Evolutionary conservation across 2,888 invertebrate genomes (phyloP), one percentile per base, ranked within the genome.

Genomic region (Seira musarum): DNA sequence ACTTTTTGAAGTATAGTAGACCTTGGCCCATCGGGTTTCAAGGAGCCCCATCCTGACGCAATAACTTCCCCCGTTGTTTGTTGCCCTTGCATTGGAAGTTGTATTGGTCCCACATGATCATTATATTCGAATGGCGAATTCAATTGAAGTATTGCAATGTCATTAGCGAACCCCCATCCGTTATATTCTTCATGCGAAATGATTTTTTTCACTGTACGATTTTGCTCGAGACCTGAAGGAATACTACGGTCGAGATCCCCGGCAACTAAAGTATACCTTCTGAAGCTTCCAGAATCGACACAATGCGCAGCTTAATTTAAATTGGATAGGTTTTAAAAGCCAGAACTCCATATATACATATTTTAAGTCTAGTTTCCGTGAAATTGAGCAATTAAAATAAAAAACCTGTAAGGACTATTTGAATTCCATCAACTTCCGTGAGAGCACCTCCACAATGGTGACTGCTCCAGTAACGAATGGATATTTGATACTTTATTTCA

Each of bases 1-100:
- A n/a, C n/a, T n/a, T n/a, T n/a, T n/a, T n/a, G n/a, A n/a, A n/a
- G n/a, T n/a, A n/a, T n/a, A n/a, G n/a, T n/a, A n/a, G n/a, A n/a
- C n/a, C n/a, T n/a, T n/a, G n/a, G n/a, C n/a, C n/a, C n/a, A n/a
- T n/a, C n/a, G n/a, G n/a, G n/a, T n/a, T n/a, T n/a, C n/a, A n/a
- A 75, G 13, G 80, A 81, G 49, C 87, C 87, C 87, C 87, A 87
- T 63, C 87, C 87, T 8, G 82, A 76, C 10, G 85, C 73, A 17
- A 83, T 53, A 10, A 75, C 63, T 21, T 82, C 75, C 22, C 81
- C 78, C 0, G 80, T 57, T 0, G 82, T 82, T 8, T 49, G 30
- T n/a, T 82, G 76, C 0, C 21, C 6, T 13, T 69, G 57, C 17
- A 60, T 5, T 19, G 60, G 60, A 60, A 60, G 60, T 19, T 13